Evolutionary conservation across 2,113 vertebrate genomes (phyloP), one percentile per base, ranked within the genome.

Genomic region (Heteronetta atricapilla): DNA sequence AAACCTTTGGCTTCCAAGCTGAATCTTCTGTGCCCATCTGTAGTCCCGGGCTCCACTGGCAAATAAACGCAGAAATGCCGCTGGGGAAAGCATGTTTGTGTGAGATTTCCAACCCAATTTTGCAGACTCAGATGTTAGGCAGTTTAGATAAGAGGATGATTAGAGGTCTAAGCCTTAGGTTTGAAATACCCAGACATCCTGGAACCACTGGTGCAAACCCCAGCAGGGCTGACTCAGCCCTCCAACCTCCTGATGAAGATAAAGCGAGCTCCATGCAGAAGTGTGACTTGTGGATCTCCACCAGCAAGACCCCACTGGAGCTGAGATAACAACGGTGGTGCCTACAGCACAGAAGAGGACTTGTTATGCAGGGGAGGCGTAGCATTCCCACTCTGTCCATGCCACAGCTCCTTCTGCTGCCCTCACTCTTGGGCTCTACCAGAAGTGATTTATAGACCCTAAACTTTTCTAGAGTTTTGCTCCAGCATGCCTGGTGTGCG

Each of bases 101-200:
- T 96, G 95, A 95, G 93, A 95, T 95, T 95, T 96, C 91, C 93
- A 95, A 85, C 91, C 59, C 77, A 96, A 67, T 97, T 96, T 94
- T 95, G 91, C 91, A 90, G 94, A 94, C 91, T 96, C 92, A 96
- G 93, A 96, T 95, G 94, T 90, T 95, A 95, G 93, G 93, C 89
- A 96, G 95, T 95, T 96, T 95, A 97, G 96, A 97, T 97, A 97
- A 95, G 90, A 89, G 74, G 95, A 86, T 96, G 94, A 97, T 97
- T 97, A 97, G 96, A 94, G 92, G 90, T 93, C 89, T 94, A 93
- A 97, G 87, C 95, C 92, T 96, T 96, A 96, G 94, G 94, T 96
- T 96, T 88, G 94, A 97, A 97, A 96, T 96, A 95, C 93, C 62
- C 97, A 97, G 96, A 97, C 95, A 96, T 97, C 95, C 89, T 97